phyloP scores from a whole-genome alignment of 2,888 invertebrate species.

The Hydrotaea cyrtoneurina region DNA sequence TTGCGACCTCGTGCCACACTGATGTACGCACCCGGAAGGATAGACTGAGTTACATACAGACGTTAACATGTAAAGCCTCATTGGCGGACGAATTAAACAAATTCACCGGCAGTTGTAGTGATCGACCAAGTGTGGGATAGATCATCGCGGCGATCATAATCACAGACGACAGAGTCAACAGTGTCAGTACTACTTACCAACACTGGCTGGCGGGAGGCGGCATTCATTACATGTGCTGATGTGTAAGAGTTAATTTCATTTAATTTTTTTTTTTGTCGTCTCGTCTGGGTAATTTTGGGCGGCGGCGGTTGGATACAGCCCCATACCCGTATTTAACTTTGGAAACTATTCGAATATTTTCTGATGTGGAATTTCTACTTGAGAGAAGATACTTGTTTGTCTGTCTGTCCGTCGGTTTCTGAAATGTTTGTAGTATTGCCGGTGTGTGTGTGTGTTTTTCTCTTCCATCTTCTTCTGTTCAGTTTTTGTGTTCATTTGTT shows the following conservation, averaged over 20 bases:
- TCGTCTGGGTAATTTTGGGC: not conserved
- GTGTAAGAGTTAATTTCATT: slow-evolving; percentile 28
- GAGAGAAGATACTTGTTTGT: slow-evolving; percentile 20
- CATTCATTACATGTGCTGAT: not conserved
- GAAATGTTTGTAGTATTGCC: not conserved
- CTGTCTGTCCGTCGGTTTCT: not conserved
- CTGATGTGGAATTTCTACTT: slow-evolving; percentile 25
- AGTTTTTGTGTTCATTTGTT: slow-evolving; percentile 2
- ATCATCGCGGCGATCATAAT: not conserved
- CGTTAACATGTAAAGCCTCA: not conserved
- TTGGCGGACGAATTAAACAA: not conserved
- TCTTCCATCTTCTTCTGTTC: not conserved
- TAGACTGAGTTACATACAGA: not conserved
- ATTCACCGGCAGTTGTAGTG: not conserved
- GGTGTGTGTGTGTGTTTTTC: not conserved
- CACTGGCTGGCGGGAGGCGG: not conserved
- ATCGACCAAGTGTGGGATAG: not conserved
- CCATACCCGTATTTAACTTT: not conserved
- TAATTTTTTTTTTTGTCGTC: slow-evolving; percentile 3
- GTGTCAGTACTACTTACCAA: not conserved
- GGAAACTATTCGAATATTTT: slow-evolving; percentile 31
- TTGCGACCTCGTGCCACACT: not conserved
- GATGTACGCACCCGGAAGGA: not conserved
- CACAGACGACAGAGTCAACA: too few species aligned
- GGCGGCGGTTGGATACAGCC: not conserved